Percentiles rank a stretch among this genome's conserved stretches.
These are phyloP conservation scores for Papilio dardanus DNA, from an alignment of 1,140 invertebrate genomes.

Conservation along the genomic window DNA sequence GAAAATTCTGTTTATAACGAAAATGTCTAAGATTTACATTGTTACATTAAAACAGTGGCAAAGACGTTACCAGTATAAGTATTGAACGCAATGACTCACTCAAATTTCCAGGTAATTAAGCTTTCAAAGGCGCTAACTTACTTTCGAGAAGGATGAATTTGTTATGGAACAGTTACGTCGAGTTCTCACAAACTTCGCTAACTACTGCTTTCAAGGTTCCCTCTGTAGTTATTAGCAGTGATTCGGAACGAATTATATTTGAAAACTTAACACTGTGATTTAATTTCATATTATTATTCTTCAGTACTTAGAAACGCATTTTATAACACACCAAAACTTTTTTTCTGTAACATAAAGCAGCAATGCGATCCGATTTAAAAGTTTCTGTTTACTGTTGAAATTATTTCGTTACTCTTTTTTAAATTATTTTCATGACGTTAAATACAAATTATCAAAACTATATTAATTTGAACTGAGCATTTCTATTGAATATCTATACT, in stretches of 20 bases:
- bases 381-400: background rate
- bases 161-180: constrained; percentile 28
- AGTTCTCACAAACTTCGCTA: constrained; percentile 20
- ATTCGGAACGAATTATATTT: constrained; percentile 12
- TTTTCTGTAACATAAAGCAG: too few relatives aligned
- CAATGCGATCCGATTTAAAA: background rate
- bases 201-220: constrained; percentile 10
- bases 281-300: background rate
- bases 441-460: background rate
- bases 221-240: constrained; percentile 29
- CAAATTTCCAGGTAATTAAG: constrained; percentile 30
- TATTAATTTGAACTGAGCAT: background rate
- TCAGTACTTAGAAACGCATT: background rate
- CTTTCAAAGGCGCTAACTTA: constrained; percentile 26
- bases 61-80: background rate
- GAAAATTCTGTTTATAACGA: too few relatives aligned
- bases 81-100: constrained; percentile 26
- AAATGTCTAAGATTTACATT: too few relatives aligned
- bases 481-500: background rate
- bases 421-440: background rate
- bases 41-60: background rate
- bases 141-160: constrained; percentile 33
- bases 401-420: background rate
- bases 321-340: too few relatives aligned
- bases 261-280: background rate